Conservation (phyloP, 2,888 invertebrate species). For the Masnerella sp. region DNA sequence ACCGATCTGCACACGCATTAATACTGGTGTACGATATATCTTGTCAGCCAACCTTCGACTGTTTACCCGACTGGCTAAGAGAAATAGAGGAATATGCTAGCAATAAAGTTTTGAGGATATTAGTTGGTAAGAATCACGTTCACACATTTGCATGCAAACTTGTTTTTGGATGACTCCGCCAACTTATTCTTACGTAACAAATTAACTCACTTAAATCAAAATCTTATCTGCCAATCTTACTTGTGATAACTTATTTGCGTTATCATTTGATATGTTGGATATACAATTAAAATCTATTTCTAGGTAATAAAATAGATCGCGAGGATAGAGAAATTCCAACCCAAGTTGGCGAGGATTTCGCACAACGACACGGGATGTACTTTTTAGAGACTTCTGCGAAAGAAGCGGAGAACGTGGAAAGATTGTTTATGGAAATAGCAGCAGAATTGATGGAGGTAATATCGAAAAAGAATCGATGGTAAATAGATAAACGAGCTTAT, state of each 20-base stretch:
- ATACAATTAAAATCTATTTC: constrained; percentile 1
- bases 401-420: constrained; percentile 98
- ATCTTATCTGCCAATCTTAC: no score
- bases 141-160: no score
- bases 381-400: constrained; percentile 99
- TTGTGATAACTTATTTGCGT: no score
- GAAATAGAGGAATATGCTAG: constrained; percentile 99
- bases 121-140: constrained; percentile 94
- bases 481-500: background rate
- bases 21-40: constrained; percentile 98
- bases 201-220: no score
- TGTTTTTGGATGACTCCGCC: no score
- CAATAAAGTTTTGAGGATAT: constrained; percentile 93
- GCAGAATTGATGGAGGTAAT: constrained; percentile 90
- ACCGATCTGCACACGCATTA: constrained; percentile 97
- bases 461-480: background rate
- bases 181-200: no score
- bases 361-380: constrained; percentile 97
- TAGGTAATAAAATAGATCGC: constrained; percentile 97
- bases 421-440: constrained; percentile 97
- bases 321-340: constrained; percentile 97
- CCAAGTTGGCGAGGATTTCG: constrained; percentile 96
- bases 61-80: constrained; percentile 96
- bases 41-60: constrained; percentile 98
- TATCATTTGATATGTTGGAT: no score